Evolutionary conservation across 2,113 vertebrate species (phyloP).

Genomic region (Amphiprion percula): DNA sequence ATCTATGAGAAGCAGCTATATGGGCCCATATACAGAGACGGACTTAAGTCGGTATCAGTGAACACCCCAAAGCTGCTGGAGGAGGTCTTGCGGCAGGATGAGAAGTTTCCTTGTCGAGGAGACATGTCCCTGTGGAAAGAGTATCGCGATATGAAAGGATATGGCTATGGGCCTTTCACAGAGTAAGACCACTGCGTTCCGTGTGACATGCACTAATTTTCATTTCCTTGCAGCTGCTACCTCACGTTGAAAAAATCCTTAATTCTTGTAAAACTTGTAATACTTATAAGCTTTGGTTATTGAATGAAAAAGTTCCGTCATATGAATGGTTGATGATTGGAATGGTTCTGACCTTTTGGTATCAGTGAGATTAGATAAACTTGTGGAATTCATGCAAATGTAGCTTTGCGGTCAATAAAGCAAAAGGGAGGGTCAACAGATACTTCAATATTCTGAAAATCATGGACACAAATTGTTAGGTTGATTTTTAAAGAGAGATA

Average conservation of each 20-base stretch:
- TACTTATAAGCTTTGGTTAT: not conserved
- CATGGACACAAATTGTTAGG: no score
- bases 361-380: not conserved
- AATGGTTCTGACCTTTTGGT: not conserved
- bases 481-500: no score
- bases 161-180: constrained; percentile 91
- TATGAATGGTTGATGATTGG: not conserved
- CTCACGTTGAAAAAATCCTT: not conserved
- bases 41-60: constrained; percentile 77
- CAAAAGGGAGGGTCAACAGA: no score
- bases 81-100: constrained; percentile 91
- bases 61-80: constrained; percentile 89
- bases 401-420: no score
- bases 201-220: not conserved
- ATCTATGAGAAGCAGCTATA: constrained; percentile 85
- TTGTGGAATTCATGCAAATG: no score
- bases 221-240: not conserved
- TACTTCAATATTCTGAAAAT: no score
- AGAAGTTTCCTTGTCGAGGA: constrained; percentile 88
- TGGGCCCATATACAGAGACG: constrained; percentile 88
- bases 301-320: constrained; percentile 1
- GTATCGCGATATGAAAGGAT: constrained; percentile 85
- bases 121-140: constrained; percentile 92
- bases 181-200: constrained; percentile 83
- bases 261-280: not conserved